Conservation (phyloP, 2,797 vertebrate species). For the Molothrus aeneus region DNA sequence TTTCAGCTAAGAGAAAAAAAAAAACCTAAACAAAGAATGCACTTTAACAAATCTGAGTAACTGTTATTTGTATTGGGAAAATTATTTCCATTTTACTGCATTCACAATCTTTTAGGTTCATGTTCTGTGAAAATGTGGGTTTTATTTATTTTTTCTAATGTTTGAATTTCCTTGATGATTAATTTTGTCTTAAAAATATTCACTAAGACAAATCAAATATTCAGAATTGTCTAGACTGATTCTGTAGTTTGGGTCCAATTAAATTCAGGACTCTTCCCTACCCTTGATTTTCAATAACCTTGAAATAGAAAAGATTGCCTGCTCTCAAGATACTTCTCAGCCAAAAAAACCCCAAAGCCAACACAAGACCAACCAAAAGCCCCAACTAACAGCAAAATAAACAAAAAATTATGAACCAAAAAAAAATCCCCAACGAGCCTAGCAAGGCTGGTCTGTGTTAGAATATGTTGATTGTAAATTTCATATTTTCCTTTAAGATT, state of each 20-base stretch:
- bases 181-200: neutral
- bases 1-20: neutral
- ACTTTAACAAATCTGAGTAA: neutral
- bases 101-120: neutral
- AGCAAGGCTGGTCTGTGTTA: neutral
- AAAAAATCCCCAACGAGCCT: rapidly evolving
- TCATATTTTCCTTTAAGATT: neutral
- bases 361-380: neutral
- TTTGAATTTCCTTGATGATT: neutral
- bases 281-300: neutral
- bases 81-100: neutral
- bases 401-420: neutral
- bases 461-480: neutral
- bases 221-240: neutral
- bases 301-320: neutral
- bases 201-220: neutral
- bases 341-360: neutral
- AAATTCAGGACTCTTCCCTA: neutral
- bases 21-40: neutral
- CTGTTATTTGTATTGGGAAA: neutral
- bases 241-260: neutral
- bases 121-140: neutral
- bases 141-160: neutral
- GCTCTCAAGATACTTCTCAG: neutral
- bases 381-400: neutral